Base-by-base conservation (phyloP, 2,113 vertebrate genomes). In the Takifugu flavidus region DNA sequence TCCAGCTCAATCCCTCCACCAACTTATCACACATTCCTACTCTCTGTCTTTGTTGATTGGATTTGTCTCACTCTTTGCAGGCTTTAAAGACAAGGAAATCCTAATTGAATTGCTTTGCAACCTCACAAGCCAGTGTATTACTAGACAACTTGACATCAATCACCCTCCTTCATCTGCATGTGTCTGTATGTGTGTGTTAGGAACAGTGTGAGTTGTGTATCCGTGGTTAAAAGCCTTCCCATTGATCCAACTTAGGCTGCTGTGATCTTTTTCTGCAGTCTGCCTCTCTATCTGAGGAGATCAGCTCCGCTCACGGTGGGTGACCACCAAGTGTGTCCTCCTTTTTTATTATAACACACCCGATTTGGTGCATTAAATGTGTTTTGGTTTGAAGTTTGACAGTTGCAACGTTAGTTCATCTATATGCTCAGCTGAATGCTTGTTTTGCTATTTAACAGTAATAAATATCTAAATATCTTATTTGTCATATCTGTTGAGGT, bases 51-150 rank as follows among this genome's bases (percentile, higher is more conserved):
- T 72, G 78, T 76, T 79, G 80, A 91, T 90, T 86, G 86, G 87
- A 91, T 90, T 90, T 89, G 83, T 87, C 82, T 83, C 72, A 79
- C 76, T 83, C 85, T 89, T 89, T 86, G 76, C 76, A 45, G 64
- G 77, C 85, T 84, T 83, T 84, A 88, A 89, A 88, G 85, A 89
- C 80, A 85, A 80, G 82, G 82, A 88, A 85, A 89, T 88, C 86
- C 86, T 90, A 91, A 91, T 91, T 90, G 86, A 91, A 91, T 91
- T 90, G 86, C 84, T 86, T 86, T 88, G 83, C 82, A 88, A 88
- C 87, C 87, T 86, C 70, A 68, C 75, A 78, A 82, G 80, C 64
- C 79, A 77, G 82, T 87, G 82, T 88, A 90, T 90, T 91, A 90
- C 89, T 83, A 89, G 86, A 84, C 83, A 86, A 77, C 61, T 86